These are phyloP conservation scores for Popillia japonica DNA, from an alignment of 1,140 invertebrate species.

Conservation along the genomic window DNA sequence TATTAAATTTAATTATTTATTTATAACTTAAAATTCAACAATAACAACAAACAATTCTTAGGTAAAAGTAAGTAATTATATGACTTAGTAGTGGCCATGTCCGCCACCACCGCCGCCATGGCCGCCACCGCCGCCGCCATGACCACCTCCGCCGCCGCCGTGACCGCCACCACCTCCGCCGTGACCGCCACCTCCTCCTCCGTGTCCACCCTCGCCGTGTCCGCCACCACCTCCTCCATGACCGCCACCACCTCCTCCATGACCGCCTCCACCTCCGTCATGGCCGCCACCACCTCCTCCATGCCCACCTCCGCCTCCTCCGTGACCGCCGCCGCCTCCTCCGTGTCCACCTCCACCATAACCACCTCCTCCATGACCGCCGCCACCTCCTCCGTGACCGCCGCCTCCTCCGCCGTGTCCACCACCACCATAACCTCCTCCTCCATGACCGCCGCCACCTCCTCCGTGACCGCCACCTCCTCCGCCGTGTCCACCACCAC, in stretches of 20 bases:
- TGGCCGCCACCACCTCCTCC: conserved; percentile 24
- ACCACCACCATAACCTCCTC: neutral
- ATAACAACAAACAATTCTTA: conserved; percentile 35
- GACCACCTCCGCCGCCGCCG: neutral
- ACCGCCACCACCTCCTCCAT: conserved; percentile 20
- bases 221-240: conserved; percentile 14
- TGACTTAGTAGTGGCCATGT: conserved; percentile 26
- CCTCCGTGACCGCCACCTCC: conserved; percentile 38
- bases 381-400: neutral
- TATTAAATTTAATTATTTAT: conserved; percentile 26
- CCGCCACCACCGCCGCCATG: conserved; percentile 20
- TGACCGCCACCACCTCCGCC: neutral
- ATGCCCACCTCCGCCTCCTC: conserved; percentile 44
- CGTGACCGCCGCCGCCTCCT: conserved; percentile 48
- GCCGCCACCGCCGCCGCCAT: neutral
- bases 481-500: neutral
- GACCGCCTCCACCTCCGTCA: conserved; percentile 27
- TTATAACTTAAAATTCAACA: conserved; percentile 29
- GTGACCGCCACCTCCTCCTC: neutral
- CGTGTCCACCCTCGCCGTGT: neutral
- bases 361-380: conserved; percentile 37
- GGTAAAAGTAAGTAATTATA: neutral
- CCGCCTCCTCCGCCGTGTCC: conserved; percentile 13
- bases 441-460: conserved; percentile 42
- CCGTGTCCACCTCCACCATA: conserved; percentile 44